Evolutionary conservation across 2,797 vertebrate species (phyloP), one percentile per base, ranked within the genome.

Genomic region (Menidia menidia): DNA sequence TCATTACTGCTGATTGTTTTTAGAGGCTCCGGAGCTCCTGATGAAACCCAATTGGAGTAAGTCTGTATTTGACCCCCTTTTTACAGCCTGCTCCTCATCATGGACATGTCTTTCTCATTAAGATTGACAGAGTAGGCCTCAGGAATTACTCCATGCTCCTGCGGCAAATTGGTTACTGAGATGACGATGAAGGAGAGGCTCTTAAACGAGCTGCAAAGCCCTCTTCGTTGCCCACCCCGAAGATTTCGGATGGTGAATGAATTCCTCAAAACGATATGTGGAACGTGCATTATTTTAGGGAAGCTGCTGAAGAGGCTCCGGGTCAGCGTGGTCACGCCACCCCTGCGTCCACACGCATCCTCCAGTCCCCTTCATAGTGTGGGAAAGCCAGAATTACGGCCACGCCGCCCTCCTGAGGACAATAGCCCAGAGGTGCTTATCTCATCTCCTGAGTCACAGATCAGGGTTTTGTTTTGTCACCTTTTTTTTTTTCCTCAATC

Each of bases 391-490:
- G 1, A 2, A 50, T 71, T 76, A 78, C 88, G 84, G 69, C 80
- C 73, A 56, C 45, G 61, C 72, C 70, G 57, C 42, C 69, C 5
- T 70, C 66, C 60, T 3, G 45, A 39, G 57, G 74, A 90, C 88
- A 91, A 88, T 68, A 70, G 61, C 65, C 77, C 60, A 16, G 60
- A 79, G 76, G 73, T 86, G 82, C 74, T 86, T 82, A 83, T 89
- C 86, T 89, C 70, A 78, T 57, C 48, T 78, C 75, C 80, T 57
- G 66, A 85, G 85, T 85, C 81, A 87, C 80, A 72, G 89, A 84
- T 82, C 80, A 39, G 81, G 85, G 80, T 84, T 90, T 90, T 88
- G 89, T 91, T 82, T 81, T 72, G 87, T 88, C 88, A 83, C 86
- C 83, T 87, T 80, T 80, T 75, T 81, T 73, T 80, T 75, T 81